phyloP scores from a whole-genome alignment of 2,113 vertebrate species.

The Notothenia rossii region DNA sequence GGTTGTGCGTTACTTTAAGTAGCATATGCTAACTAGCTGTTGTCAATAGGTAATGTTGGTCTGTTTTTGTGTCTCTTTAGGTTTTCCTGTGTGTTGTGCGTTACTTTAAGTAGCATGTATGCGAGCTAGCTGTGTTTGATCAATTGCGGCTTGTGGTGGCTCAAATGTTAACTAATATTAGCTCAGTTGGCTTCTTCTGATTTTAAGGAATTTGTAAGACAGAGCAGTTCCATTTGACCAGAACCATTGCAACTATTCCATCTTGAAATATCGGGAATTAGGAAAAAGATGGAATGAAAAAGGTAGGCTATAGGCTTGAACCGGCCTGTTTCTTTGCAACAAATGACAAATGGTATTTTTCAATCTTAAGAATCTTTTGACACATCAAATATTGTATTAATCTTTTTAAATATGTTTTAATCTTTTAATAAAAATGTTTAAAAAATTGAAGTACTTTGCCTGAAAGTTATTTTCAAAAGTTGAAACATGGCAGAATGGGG shows the following conservation, averaged over 20 bases:
- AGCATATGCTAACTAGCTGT: background rate
- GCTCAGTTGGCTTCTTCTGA: background rate
- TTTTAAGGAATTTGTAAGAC: background rate
- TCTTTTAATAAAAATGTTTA: background rate
- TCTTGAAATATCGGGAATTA: background rate
- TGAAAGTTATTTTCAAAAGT: slow-evolving; percentile 25
- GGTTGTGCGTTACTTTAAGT: no score
- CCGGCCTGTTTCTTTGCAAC: background rate
- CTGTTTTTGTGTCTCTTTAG: background rate
- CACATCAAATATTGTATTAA: background rate
- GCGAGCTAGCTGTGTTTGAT: background rate
- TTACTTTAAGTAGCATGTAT: no score
- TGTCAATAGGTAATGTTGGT: background rate
- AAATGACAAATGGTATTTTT: background rate
- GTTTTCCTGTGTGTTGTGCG: no score
- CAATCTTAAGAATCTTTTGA: slow-evolving; percentile 4
- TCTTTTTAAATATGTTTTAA: slow-evolving; percentile 6
- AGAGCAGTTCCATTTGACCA: no score
- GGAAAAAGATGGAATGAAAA: no score
- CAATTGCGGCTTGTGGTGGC: background rate
- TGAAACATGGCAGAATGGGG: slow-evolving; percentile 57
- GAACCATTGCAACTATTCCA: background rate
- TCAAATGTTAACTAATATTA: background rate
- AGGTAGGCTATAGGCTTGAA: background rate
- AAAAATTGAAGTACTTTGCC: slow-evolving; percentile 41